Evolutionary conservation across 2,113 vertebrate genomes (phyloP).

Genomic region (Pygathrix nemaeus): DNA sequence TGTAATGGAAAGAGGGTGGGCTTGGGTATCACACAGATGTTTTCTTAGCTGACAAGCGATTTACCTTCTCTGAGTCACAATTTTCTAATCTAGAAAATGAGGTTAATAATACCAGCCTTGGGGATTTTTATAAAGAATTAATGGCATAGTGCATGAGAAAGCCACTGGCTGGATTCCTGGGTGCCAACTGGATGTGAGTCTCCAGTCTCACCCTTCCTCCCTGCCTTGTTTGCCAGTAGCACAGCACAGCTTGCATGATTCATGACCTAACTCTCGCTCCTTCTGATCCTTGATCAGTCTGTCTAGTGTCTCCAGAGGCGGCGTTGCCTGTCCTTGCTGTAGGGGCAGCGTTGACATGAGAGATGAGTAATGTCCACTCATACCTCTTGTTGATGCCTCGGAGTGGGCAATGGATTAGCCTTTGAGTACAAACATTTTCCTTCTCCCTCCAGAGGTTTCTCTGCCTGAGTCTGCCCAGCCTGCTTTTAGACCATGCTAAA

Average conservation of each 20-base stretch:
- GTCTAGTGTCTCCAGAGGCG: not conserved
- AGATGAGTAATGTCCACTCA: not conserved
- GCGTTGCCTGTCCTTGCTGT: not conserved
- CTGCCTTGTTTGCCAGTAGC: not conserved
- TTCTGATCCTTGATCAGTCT: slow-evolving; percentile 7
- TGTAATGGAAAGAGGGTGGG: not conserved
- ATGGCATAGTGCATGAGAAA: not conserved
- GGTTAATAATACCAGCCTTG: not conserved
- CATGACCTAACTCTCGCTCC: not conserved
- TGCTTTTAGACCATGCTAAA: not conserved
- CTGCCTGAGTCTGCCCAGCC: not conserved
- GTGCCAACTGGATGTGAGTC: not conserved
- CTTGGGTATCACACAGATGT: not conserved
- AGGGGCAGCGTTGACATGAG: not conserved
- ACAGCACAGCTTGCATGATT: not conserved
- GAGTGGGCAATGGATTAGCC: not conserved
- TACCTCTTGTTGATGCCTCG: not conserved
- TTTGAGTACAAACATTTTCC: slow-evolving; percentile 32
- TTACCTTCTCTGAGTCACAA: not conserved
- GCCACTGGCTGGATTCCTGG: not conserved
- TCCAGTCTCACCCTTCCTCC: not conserved
- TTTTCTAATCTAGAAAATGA: slow-evolving; percentile 34
- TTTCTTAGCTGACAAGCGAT: not conserved
- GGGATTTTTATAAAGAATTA: not conserved
- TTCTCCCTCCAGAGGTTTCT: slow-evolving; percentile 25